A percentile compares a stretch with the other conserved stretches of the same genome.
These are phyloP conservation scores for Picathartes gymnocephalus DNA, from an alignment of 2,113 vertebrate genomes.

Conservation along the genomic window DNA sequence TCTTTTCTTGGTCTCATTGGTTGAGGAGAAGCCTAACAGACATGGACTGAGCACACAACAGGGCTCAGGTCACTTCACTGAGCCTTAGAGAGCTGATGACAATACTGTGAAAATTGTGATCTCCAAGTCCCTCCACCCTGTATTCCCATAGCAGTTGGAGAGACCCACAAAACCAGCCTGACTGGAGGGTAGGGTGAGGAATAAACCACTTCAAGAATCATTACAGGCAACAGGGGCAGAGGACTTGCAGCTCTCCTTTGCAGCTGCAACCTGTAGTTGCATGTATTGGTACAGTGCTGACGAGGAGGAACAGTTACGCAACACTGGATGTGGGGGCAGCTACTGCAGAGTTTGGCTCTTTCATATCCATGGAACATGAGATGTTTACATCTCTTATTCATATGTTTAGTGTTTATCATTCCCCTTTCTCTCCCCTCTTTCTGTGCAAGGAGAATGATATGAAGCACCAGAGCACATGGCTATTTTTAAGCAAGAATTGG, in stretches of 20 bases:
- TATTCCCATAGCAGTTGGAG: background rate
- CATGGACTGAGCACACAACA: background rate
- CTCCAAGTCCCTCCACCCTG: background rate
- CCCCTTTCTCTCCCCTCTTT: background rate
- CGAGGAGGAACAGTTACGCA: background rate
- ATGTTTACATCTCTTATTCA: background rate
- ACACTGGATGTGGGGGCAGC: background rate
- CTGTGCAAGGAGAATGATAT: background rate
- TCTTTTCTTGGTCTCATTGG: background rate
- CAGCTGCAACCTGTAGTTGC: background rate
- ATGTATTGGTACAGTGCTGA: accelerated
- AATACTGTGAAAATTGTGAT: accelerated
- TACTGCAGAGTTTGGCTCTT: background rate
- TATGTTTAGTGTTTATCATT: background rate
- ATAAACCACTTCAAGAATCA: background rate
- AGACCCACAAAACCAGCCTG: background rate
- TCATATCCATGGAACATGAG: background rate
- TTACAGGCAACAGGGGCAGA: background rate
- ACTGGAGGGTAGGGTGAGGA: background rate
- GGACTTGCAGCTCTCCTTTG: background rate
- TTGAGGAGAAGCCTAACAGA: background rate
- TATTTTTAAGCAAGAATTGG: conserved; percentile 49
- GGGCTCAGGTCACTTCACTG: background rate
- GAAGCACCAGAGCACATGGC: background rate
- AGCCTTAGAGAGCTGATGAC: accelerated